Conservation (phyloP, 2,113 vertebrate species). For the Erinaceus europaeus region DNA sequence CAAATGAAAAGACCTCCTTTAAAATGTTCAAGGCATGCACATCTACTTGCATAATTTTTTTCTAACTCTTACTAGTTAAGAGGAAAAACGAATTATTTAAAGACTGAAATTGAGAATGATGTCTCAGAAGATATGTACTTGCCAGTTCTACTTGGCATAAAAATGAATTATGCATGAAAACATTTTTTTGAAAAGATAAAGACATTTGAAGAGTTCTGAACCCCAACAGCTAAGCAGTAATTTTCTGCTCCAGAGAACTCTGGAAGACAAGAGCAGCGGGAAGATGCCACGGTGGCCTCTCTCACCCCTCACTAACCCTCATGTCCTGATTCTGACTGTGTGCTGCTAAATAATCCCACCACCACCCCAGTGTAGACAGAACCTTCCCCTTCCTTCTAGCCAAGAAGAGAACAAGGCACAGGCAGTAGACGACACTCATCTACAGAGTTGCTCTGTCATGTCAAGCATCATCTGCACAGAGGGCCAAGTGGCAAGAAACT, state of each 20-base stretch:
- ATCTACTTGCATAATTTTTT: constrained; percentile 4
- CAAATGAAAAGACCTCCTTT: neutral
- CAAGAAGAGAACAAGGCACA: neutral
- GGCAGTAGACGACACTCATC: neutral
- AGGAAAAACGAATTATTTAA: constrained; percentile 23
- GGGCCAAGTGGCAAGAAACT: neutral
- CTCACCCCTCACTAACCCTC: neutral
- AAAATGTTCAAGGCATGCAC: neutral
- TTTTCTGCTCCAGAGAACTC: constrained; percentile 39
- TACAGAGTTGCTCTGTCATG: neutral
- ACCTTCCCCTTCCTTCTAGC: constrained; percentile 14
- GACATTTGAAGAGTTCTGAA: neutral
- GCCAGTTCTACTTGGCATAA: constrained; percentile 21
- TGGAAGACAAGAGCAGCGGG: neutral
- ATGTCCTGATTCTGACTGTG: neutral
- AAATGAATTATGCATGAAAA: constrained; percentile 45
- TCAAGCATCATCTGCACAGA: neutral
- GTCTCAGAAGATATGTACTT: constrained; percentile 18
- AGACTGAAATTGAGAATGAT: constrained; percentile 50
- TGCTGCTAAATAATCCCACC: neutral
- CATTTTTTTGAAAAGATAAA: constrained; percentile 43
- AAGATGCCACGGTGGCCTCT: neutral
- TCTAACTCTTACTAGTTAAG: neutral
- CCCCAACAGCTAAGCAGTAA: constrained; percentile 10
- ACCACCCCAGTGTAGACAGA: neutral